Evolutionary conservation across 2,888 invertebrate species (phyloP).

Genomic region (Deroplatys truncata): DNA sequence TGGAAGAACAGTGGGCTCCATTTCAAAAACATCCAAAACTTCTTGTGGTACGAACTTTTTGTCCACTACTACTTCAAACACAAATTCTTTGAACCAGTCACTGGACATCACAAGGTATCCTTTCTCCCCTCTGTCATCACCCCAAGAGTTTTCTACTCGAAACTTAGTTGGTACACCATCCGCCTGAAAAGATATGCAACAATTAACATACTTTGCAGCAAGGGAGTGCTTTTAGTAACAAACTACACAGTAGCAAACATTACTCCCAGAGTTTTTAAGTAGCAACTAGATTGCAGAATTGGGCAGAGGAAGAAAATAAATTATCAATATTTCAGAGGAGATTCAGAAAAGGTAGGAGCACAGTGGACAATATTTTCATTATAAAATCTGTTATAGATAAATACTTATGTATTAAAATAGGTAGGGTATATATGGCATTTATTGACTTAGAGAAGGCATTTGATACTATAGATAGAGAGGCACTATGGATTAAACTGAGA

Average conservation of each 20-base stretch:
- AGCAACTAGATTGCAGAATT: too few relatives aligned
- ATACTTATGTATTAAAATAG: too few relatives aligned
- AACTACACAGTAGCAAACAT: not conserved
- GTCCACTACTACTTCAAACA: slow-evolving; percentile 84
- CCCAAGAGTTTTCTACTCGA: slow-evolving; percentile 90
- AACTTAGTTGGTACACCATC: slow-evolving; percentile 66
- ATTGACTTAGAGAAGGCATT: too few relatives aligned
- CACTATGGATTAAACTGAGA: too few relatives aligned
- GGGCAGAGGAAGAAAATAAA: too few relatives aligned
- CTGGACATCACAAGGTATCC: slow-evolving; percentile 79
- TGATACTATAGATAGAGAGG: too few relatives aligned
- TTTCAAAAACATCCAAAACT: slow-evolving; percentile 70
- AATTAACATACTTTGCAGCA: not conserved
- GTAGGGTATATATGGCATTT: too few relatives aligned
- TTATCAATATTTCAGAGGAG: too few relatives aligned
- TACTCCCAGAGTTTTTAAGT: not conserved
- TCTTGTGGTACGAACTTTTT: slow-evolving; percentile 73
- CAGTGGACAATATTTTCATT: too few relatives aligned
- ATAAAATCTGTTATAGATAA: too few relatives aligned
- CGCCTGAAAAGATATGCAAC: slow-evolving; percentile 44
- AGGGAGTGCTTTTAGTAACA: not conserved
- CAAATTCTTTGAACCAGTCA: slow-evolving; percentile 85
- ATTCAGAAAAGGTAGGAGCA: too few relatives aligned
- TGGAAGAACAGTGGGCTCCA: slow-evolving; percentile 72
- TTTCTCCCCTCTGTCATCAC: slow-evolving; percentile 81